Evolutionary conservation across 2,113 vertebrate genomes (phyloP).

Genomic region (Spizaetus ornatus): DNA sequence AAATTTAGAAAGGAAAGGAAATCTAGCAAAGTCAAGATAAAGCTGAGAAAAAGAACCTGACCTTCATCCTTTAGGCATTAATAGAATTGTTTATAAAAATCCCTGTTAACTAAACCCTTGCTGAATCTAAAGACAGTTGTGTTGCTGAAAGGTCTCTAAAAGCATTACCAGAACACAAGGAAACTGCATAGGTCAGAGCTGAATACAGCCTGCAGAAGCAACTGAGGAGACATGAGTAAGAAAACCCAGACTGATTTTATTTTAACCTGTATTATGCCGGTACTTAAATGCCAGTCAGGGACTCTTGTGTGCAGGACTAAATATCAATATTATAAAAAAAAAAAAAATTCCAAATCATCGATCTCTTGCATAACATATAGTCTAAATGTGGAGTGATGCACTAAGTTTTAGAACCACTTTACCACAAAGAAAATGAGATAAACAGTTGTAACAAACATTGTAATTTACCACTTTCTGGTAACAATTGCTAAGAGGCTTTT

Average conservation of each 20-base stretch:
- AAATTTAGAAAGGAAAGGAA: background rate
- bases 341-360: background rate
- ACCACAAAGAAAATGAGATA: background rate
- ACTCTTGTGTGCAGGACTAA: background rate
- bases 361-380: background rate
- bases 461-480: background rate
- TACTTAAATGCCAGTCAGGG: background rate
- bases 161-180: background rate
- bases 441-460: background rate
- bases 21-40: background rate
- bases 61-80: background rate
- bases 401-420: background rate
- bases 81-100: background rate
- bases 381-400: background rate
- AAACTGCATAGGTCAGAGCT: background rate
- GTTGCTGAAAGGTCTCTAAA: background rate
- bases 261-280: background rate
- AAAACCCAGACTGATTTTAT: background rate
- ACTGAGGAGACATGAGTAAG: background rate
- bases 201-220: background rate
- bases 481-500: background rate
- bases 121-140: background rate
- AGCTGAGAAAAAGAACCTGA: background rate
- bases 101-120: background rate
- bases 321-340: background rate